Percentiles rank a stretch among this genome's conserved stretches.
These are phyloP conservation scores for Mellilla xanthometata DNA, from an alignment of 2,888 invertebrate genomes.

Conservation along the genomic window DNA sequence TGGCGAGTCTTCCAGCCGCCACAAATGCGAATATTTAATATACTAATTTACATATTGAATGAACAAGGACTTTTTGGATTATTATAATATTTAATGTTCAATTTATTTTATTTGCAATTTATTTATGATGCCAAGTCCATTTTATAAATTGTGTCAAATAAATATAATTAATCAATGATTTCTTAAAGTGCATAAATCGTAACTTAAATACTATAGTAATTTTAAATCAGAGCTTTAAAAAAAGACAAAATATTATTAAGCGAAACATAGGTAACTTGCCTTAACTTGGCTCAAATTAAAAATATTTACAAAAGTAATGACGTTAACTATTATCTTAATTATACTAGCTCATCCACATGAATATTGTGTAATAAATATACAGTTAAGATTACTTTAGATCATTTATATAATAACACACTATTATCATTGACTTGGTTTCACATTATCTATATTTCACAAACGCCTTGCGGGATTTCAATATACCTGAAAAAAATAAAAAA, in stretches of 20 bases:
- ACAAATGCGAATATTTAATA: no score
- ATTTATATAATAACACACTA: slow-evolving; percentile 32
- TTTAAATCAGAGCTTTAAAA: slow-evolving; percentile 5
- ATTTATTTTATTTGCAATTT: no score
- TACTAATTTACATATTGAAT: no score
- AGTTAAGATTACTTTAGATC: slow-evolving; percentile 56
- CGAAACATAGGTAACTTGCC: slow-evolving; percentile 33
- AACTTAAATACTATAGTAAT: no score
- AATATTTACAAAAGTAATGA: slow-evolving; percentile 30
- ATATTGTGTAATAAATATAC: slow-evolving; percentile 62
- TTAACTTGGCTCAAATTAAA: slow-evolving; percentile 22
- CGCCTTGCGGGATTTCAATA: slow-evolving; percentile 38
- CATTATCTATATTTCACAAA: slow-evolving; percentile 17
- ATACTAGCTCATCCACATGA: slow-evolving; percentile 38
- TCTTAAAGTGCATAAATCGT: no score
- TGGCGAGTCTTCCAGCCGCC: no score
- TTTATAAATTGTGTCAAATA: no score
- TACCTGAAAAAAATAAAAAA: slow-evolving; percentile 25
- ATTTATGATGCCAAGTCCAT: no score
- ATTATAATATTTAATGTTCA: no score
- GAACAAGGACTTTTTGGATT: no score
- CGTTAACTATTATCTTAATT: no score
- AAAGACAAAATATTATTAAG: slow-evolving; percentile 16
- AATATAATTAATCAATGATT: no score
- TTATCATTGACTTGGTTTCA: slow-evolving; percentile 25